A percentile compares a stretch with the other conserved stretches of the same genome.
Conservation (phyloP, 2,797 vertebrate species). For the Melanotaenia boesemani region DNA sequence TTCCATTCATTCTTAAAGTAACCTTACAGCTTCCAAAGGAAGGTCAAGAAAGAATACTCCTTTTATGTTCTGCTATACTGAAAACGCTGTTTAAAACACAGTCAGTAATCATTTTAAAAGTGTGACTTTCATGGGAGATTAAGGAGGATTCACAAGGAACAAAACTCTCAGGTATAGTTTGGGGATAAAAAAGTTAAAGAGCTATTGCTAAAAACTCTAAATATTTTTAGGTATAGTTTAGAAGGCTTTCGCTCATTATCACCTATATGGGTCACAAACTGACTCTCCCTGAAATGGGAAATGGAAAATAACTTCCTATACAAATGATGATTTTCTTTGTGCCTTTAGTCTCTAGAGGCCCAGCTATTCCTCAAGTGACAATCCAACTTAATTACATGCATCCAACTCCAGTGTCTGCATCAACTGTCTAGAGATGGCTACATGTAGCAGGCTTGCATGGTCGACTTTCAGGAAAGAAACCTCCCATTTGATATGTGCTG, state of each 20-base stretch:
- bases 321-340: neutral
- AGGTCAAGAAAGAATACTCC: neutral
- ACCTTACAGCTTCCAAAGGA: neutral
- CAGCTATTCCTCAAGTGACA: neutral
- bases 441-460: neutral
- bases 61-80: neutral
- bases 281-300: neutral
- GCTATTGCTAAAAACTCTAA: neutral
- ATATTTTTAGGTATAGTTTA: neutral
- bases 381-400: neutral
- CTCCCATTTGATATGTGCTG: neutral
- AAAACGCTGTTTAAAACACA: neutral
- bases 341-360: conserved; percentile 4
- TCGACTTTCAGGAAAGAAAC: neutral
- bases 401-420: neutral
- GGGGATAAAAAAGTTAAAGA: neutral
- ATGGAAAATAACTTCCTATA: neutral
- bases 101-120: neutral
- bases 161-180: neutral
- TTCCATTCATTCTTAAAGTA: neutral
- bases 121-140: neutral
- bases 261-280: neutral
- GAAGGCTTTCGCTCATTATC: neutral
- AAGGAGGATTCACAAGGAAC: neutral
- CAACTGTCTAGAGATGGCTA: neutral